These are phyloP conservation scores for Pseudobourletiella spinata DNA, from an alignment of 1,140 invertebrate species.

Conservation along the genomic window DNA sequence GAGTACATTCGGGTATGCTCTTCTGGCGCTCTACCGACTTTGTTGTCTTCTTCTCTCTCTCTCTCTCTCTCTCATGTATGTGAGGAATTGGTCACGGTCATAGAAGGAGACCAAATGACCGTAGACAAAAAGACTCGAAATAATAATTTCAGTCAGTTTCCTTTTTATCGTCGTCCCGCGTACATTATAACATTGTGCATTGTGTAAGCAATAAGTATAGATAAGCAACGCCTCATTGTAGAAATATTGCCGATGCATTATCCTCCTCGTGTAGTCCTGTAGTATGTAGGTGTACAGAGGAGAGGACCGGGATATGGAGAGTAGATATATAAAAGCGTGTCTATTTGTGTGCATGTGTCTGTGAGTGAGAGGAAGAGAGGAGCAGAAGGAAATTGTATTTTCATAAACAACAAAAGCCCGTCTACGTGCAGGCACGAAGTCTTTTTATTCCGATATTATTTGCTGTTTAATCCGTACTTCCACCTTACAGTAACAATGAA, in stretches of 20 bases:
- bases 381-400: constrained; percentile 31
- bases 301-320: too few species aligned
- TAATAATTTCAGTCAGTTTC: constrained; percentile 22
- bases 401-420: constrained; percentile 31
- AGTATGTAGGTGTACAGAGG: neutral
- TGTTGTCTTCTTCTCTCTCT: neutral
- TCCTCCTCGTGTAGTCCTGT: neutral
- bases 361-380: constrained; percentile 5
- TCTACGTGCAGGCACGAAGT: constrained; percentile 25
- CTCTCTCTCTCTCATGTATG: neutral
- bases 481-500: constrained; percentile 14
- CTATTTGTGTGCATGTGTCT: too few species aligned
- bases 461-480: constrained; percentile 29
- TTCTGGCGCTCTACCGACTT: neutral
- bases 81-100: constrained; percentile 23
- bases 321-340: too few species aligned
- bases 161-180: constrained; percentile 14
- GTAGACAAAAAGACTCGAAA: constrained; percentile 22
- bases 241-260: neutral
- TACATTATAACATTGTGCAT: neutral
- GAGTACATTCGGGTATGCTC: too few species aligned
- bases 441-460: constrained; percentile 13
- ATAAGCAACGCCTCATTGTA: neutral
- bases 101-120: constrained; percentile 27
- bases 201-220: constrained; percentile 1